Evolutionary conservation across 2,888 invertebrate genomes (phyloP).

Genomic region (Autographa pulchrina): DNA sequence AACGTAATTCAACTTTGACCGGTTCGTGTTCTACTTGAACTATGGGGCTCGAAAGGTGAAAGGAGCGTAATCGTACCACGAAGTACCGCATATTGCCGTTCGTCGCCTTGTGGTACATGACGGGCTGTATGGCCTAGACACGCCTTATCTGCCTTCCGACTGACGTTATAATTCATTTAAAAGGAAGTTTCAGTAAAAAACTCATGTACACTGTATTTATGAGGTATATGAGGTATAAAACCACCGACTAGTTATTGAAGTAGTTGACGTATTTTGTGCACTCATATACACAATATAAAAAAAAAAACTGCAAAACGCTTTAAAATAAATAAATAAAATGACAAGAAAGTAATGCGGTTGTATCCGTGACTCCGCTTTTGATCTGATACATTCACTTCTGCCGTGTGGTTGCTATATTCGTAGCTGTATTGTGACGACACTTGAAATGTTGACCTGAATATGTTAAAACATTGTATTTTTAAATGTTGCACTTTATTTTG

Average conservation of each 20-base stretch:
- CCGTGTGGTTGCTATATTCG: constrained; percentile 44
- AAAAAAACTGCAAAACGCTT: background rate
- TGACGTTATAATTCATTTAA: constrained; percentile 28
- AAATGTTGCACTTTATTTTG: constrained; percentile 69
- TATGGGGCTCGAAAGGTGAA: constrained; percentile 78
- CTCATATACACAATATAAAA: background rate
- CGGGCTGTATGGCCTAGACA: constrained; percentile 43
- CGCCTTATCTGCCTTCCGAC: constrained; percentile 20
- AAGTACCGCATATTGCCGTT: constrained; percentile 42
- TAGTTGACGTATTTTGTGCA: background rate
- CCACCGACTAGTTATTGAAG: background rate
- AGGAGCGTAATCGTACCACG: constrained; percentile 67
- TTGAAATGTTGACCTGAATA: constrained; percentile 67
- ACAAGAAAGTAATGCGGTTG: constrained; percentile 33
- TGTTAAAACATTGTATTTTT: constrained; percentile 65
- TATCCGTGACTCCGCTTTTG: constrained; percentile 41
- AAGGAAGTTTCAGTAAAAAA: constrained; percentile 22
- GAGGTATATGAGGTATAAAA: background rate
- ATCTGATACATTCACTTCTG: constrained; percentile 48
- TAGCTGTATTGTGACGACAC: constrained; percentile 64
- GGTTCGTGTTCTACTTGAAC: constrained; percentile 78
- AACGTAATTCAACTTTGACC: constrained; percentile 78
- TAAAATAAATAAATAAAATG: constrained; percentile 30
- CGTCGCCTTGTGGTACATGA: constrained; percentile 35
- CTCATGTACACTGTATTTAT: background rate